These are phyloP conservation scores for Melanitta fusca DNA, from an alignment of 2,797 vertebrate species.

Conservation along the genomic window DNA sequence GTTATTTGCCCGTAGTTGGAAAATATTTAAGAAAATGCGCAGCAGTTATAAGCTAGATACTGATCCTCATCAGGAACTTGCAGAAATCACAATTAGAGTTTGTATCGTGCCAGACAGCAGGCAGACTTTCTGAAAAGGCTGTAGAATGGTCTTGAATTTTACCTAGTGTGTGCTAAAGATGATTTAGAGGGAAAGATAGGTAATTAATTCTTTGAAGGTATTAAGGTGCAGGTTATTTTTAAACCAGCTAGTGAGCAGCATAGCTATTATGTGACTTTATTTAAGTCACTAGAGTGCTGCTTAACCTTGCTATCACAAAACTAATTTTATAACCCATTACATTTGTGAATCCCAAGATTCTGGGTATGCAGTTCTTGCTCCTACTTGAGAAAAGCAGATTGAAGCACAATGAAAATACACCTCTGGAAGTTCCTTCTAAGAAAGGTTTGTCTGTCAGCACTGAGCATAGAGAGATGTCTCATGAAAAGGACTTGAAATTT, in stretches of 20 bases:
- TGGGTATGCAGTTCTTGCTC: neutral
- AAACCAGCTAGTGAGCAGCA: neutral
- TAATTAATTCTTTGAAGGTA: neutral
- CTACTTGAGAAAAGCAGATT: neutral
- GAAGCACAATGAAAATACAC: neutral
- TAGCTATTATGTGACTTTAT: neutral
- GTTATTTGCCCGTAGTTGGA: neutral
- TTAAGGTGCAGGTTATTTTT: neutral
- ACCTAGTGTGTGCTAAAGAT: neutral
- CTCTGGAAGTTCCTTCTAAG: neutral
- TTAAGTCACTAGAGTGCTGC: neutral
- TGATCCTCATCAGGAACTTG: neutral
- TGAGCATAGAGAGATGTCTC: neutral
- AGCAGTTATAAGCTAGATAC: neutral
- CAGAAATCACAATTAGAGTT: neutral
- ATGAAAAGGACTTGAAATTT: neutral
- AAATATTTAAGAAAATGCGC: neutral
- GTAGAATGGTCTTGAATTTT: neutral
- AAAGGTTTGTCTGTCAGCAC: neutral
- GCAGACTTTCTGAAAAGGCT: neutral
- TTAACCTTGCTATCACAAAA: neutral
- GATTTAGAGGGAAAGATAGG: neutral
- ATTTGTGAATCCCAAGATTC: conserved; percentile 6
- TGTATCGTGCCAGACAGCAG: neutral
- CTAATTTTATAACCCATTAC: neutral